A percentile compares a stretch with the other conserved stretches of the same genome.
phyloP scores from a whole-genome alignment of 1,140 invertebrate genomes.

The Musca domestica region DNA sequence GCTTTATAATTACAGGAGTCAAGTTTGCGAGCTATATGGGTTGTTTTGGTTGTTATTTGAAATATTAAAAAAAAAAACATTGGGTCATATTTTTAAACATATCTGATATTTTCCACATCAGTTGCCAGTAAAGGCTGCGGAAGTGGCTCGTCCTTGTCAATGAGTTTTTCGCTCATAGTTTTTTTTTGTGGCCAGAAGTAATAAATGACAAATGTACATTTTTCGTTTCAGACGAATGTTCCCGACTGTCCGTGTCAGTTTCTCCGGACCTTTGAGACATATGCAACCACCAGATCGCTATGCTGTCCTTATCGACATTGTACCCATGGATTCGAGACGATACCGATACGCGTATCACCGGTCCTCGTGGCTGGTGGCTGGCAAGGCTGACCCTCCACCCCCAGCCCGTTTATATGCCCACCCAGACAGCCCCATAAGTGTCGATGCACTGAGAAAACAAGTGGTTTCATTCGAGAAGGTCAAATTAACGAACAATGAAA shows the following conservation, averaged over 20 bases:
- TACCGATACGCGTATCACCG: constrained; percentile 98
- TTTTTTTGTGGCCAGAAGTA: no score
- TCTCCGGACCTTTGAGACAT: constrained; percentile 73
- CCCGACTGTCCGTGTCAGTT: constrained; percentile 90
- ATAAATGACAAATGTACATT: neutral
- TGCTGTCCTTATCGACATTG: constrained; percentile 94
- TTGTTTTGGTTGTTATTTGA: neutral
- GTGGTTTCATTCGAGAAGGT: constrained; percentile 99
- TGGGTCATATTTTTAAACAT: neutral
- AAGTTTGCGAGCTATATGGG: no score
- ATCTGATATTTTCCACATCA: neutral
- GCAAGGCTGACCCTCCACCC: constrained; percentile 96
- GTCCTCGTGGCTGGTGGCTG: constrained; percentile 96
- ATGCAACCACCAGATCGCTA: constrained; percentile 69
- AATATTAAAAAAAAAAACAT: no score
- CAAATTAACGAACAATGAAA: constrained; percentile 98
- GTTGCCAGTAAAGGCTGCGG: no score
- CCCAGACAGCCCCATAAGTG: constrained; percentile 95
- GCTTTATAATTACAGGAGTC: no score
- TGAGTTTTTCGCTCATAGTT: no score
- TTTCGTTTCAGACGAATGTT: constrained; percentile 87
- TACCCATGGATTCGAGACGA: constrained; percentile 93
- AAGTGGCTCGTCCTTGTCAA: no score
- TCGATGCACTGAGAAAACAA: constrained; percentile 93
- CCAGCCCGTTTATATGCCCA: constrained; percentile 92